Evolutionary conservation across 2,888 invertebrate species (phyloP).

Genomic region (Drosophila picticornis): DNA sequence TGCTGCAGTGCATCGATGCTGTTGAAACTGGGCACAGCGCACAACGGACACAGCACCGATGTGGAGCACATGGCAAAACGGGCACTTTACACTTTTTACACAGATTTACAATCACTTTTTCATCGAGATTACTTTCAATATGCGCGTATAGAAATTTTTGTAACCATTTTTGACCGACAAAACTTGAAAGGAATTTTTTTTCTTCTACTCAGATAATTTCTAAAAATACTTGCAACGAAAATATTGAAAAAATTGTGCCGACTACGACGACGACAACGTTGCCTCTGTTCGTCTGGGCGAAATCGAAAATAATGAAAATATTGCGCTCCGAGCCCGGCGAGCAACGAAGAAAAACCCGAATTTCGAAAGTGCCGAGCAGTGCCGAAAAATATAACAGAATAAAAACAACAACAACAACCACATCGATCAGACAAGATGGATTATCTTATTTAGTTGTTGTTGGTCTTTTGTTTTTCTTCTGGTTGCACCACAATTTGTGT

Average conservation of each 20-base stretch:
- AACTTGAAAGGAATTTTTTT: slow-evolving; percentile 33
- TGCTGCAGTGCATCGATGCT: slow-evolving; percentile 90
- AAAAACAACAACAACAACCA: not conserved
- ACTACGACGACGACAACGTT: slow-evolving; percentile 35
- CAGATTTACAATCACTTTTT: slow-evolving; percentile 2
- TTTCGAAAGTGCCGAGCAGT: slow-evolving; percentile 53
- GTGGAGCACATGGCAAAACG: slow-evolving; percentile 86
- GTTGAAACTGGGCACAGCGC: slow-evolving; percentile 90
- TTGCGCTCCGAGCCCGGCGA: slow-evolving; percentile 50
- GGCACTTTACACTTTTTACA: slow-evolving; percentile 3
- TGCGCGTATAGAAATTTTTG: slow-evolving; percentile 15
- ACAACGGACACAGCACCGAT: slow-evolving; percentile 91
- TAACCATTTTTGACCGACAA: slow-evolving; percentile 57
- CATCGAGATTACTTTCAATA: slow-evolving; percentile 2
- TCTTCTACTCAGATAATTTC: slow-evolving; percentile 58
- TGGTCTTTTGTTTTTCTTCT: not conserved
- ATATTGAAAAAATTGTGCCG: slow-evolving; percentile 69
- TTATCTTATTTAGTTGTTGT: slow-evolving; percentile 1
- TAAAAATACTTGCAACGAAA: slow-evolving; percentile 75
- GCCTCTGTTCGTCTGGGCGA: slow-evolving; percentile 52
- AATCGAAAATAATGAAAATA: slow-evolving; percentile 72
- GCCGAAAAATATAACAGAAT: slow-evolving; percentile 29
- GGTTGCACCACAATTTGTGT: slow-evolving; percentile 1
- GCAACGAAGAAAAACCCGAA: slow-evolving; percentile 22
- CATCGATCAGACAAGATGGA: slow-evolving; percentile 15